These are phyloP conservation scores for Heliothis peltigera DNA, from an alignment of 2,888 invertebrate genomes.

Conservation along the genomic window DNA sequence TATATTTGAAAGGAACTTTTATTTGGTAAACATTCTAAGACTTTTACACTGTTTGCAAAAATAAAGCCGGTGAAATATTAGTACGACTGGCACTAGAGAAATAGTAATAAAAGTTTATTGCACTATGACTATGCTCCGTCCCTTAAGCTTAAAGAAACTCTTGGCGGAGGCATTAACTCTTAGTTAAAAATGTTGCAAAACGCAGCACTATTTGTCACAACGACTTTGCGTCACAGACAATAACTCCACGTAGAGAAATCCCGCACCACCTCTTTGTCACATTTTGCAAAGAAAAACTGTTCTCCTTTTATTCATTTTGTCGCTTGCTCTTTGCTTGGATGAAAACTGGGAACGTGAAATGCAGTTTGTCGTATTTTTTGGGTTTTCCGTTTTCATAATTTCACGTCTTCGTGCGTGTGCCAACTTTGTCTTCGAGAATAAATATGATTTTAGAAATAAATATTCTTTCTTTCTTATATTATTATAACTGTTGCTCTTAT, in stretches of 20 bases:
- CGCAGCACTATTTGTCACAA: conserved; percentile 83
- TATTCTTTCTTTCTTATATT: too few relatives aligned
- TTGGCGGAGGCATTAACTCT: conserved; percentile 72
- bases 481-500: too few relatives aligned
- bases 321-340: conserved; percentile 57
- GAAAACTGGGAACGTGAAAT: conserved; percentile 36
- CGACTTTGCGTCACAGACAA: conserved; percentile 85
- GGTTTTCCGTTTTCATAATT: conserved; percentile 12
- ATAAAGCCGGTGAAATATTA: conserved; percentile 38
- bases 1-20: neutral
- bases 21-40: neutral
- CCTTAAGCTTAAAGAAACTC: conserved; percentile 58
- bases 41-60: conserved; percentile 9
- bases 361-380: conserved; percentile 31
- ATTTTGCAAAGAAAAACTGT: conserved; percentile 83
- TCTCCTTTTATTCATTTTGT: conserved; percentile 79
- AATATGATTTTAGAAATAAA: conserved; percentile 11
- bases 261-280: conserved; percentile 85
- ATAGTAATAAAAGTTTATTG: conserved; percentile 59
- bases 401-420: conserved; percentile 13
- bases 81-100: conserved; percentile 23
- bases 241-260: conserved; percentile 85
- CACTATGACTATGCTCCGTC: conserved; percentile 45
- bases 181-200: conserved; percentile 83
- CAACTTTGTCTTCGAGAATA: conserved; percentile 14